Percentiles rank a stretch among this genome's conserved stretches.
Evolutionary conservation across 2,113 vertebrate species (phyloP).

Genomic region (Sprattus sprattus): DNA sequence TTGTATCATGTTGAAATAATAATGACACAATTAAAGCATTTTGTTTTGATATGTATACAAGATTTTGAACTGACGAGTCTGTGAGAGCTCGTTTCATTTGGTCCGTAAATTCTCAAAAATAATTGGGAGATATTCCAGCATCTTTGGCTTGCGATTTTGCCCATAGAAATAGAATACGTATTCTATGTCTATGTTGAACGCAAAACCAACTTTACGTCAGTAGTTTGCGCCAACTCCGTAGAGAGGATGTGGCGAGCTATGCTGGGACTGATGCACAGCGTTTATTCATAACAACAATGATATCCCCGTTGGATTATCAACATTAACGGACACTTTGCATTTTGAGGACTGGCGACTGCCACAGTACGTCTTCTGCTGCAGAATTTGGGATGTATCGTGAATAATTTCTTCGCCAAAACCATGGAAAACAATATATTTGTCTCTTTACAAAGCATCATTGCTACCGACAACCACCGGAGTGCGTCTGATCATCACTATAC

Average conservation of each 20-base stretch:
- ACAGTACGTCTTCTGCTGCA: background rate
- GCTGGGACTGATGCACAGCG: conserved; percentile 46
- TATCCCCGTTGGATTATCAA: conserved; percentile 22
- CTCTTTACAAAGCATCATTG: conserved; percentile 38
- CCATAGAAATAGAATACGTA: no score
- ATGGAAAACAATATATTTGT: conserved; percentile 43
- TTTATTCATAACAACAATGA: conserved; percentile 53
- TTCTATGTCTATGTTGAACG: background rate
- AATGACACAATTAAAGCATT: no score
- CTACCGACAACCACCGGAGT: conserved; percentile 38
- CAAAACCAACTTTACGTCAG: conserved; percentile 15
- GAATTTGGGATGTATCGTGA: background rate
- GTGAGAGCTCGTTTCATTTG: no score
- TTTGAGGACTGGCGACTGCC: background rate
- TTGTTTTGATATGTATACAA: no score
- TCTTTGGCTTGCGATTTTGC: background rate
- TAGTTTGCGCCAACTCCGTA: conserved; percentile 48
- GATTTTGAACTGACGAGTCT: no score
- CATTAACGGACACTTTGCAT: conserved; percentile 4
- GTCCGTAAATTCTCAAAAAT: no score
- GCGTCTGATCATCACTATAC: conserved; percentile 1
- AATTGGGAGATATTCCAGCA: background rate
- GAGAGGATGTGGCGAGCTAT: conserved; percentile 40
- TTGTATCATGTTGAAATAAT: no score
- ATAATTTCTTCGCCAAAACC: conserved; percentile 32